Conservation (phyloP, 2,113 vertebrate genomes). For the Vulpes ferrilata region DNA sequence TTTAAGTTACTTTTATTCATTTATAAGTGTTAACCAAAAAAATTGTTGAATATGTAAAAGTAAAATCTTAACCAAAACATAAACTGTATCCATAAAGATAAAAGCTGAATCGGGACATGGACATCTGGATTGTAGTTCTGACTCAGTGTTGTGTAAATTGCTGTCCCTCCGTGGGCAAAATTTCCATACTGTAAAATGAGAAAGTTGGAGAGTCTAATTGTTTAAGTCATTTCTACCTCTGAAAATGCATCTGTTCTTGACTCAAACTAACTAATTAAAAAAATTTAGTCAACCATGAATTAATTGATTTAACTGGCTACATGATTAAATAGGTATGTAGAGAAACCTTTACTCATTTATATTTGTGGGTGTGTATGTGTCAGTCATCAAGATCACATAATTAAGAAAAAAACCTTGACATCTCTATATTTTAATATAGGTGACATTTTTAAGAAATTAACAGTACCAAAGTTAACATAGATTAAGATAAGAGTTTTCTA, state of each 20-base stretch:
- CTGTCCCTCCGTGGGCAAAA: rapidly evolving
- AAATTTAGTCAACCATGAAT: neutral
- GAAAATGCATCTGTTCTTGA: neutral
- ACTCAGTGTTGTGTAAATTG: rapidly evolving
- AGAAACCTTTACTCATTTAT: neutral
- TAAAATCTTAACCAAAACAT: neutral
- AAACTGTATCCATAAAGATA: neutral
- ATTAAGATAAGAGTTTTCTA: neutral
- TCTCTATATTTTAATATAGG: neutral
- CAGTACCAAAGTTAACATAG: neutral
- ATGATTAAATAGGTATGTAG: neutral
- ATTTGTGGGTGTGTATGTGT: neutral
- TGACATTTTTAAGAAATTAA: neutral
- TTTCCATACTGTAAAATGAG: neutral
- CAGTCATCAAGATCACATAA: neutral
- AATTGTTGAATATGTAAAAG: neutral
- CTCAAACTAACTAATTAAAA: neutral
- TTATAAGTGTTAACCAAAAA: neutral
- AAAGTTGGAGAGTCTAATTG: neutral
- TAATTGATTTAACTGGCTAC: neutral
- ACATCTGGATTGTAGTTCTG: neutral
- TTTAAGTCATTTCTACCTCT: neutral
- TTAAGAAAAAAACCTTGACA: neutral
- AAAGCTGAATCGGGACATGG: neutral
- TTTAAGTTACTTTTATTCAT: neutral